Evolutionary conservation across 2,113 vertebrate genomes (phyloP), one percentile per base, ranked within the genome.

Genomic region (Acrocephalus kingi): DNA sequence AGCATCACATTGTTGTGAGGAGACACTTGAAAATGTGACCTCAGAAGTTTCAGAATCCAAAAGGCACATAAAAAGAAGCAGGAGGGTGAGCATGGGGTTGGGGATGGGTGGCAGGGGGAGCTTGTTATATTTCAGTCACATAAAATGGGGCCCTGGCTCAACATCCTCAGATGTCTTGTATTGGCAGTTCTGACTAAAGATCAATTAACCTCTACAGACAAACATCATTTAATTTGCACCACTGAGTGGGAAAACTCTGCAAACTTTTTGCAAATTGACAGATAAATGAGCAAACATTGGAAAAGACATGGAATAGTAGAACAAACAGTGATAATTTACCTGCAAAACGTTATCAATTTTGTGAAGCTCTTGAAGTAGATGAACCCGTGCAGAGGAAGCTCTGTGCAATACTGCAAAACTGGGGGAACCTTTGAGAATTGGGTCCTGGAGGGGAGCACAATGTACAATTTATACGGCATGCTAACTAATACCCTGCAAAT

Each of bases 21-120:
- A 91, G 45, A 82, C 11, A 21, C 73, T 89, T 87, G 64, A 90
- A 94, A 89, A 89, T 9, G 8, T 71, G 76, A 90, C 64, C 31
- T 51, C 73, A 91, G 39, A 89, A 91, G 52, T 67, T 92, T 92
- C 61, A 78, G 64, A 81, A 93, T 78, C 86, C 72, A 87, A 66
- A 91, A 90, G 39, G 27, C 79, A 74, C 35, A 74, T 41, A 59
- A 75, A 82, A 81, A 84, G 41, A 82, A 75, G 30, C 15, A 17
- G 14, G 25, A 24, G 14, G 13, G 15, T 45, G 33, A 43, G 16
- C 10, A 2, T 31, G 41, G 8, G 11, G 16, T 6, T 61, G 27
- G 22, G 16, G 5, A 21, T 24, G 49, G 7, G 5, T 54, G 33
- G n/a, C 1, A 2, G 5, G 4, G 28, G 15, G 14, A 63, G 11